Evolutionary conservation across 1,140 invertebrate genomes (phyloP).

Genomic region (Euschistus heros): DNA sequence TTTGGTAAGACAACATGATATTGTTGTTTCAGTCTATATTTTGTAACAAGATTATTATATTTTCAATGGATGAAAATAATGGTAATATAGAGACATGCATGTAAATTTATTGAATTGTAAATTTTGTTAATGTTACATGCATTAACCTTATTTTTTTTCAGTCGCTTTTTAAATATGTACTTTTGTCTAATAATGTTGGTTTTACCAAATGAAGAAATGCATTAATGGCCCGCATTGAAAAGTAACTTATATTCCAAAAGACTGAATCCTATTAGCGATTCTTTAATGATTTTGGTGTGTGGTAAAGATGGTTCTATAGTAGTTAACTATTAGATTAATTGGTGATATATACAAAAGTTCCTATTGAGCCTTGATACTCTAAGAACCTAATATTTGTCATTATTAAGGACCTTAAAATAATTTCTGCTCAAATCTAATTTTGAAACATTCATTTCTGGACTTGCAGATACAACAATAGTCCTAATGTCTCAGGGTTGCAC

Average conservation of each 20-base stretch:
- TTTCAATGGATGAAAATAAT: constrained; percentile 1
- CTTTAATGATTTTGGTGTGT: constrained; percentile 12
- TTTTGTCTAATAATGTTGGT: not conserved
- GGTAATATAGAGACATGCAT: not conserved
- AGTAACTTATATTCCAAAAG: constrained; percentile 15
- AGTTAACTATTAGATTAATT: constrained; percentile 27
- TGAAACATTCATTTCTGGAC: constrained; percentile 19
- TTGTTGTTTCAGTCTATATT: not conserved
- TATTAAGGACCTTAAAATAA: constrained; percentile 21
- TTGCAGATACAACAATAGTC: constrained; percentile 25
- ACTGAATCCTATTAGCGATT: constrained; percentile 25
- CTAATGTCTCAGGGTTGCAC: constrained; percentile 29
- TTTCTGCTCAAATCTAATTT: constrained; percentile 25
- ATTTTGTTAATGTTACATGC: not conserved
- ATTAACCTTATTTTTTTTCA: too few species aligned
- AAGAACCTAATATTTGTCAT: constrained; percentile 29
- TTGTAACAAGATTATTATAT: not conserved
- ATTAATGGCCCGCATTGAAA: not conserved
- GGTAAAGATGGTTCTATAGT: not conserved
- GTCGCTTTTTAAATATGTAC: too few species aligned
- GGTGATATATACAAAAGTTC: constrained; percentile 32
- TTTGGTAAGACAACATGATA: constrained; percentile 6
- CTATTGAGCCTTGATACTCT: constrained; percentile 31
- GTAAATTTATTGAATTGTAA: not conserved
- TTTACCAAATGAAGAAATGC: constrained; percentile 3